Base-by-base conservation (phyloP, 2,113 vertebrate genomes). In the Trinectes maculatus region DNA sequence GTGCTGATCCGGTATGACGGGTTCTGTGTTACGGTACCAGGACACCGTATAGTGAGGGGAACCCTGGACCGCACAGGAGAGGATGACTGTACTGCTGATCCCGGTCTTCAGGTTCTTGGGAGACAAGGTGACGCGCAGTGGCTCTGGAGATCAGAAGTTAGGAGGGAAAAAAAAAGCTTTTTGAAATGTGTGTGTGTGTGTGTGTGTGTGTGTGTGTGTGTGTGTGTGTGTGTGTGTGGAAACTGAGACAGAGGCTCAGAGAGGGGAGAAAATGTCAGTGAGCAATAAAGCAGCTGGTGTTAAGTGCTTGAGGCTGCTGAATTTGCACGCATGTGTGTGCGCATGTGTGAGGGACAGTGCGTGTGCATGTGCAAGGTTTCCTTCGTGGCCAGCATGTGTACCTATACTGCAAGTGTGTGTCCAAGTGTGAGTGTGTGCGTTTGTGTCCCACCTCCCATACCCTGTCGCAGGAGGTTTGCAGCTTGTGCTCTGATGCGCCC, bases 51-150 rank as follows among this genome's bases (percentile, higher is more conserved):
- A 98, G 84, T 98, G 95, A 0, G 96, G 96, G n/a, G 97, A 98
- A 54, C 98, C 97, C 44, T 93, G 94, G 39, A 98, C 95, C 5
- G 96, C 91, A 33, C 98, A 98, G 15, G 96, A 98, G 29, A 99
- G 94, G 90, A 98, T 98, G 78, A 99, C 98, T 0, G 98, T 98
- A 86, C 96, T 99, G 90, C 98, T 97, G 33, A 99, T 99, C 64
- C 97, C 97, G 0, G 96, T 98, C 90, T 98, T 99, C 84, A 99
- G 93, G 91, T 98, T 98, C 93, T 98, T 98, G 85, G 98, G 98
- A 79, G 97, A 96, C 83, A 99, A 92, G 60, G 95, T 97, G 86
- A 99, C 96, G n/a, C 94, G 94, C 82, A 99, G 93, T 42, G 96
- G 95, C 84, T 98, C 96, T 98, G 82, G 31, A 71, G 64, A 47